phyloP scores from a whole-genome alignment of 1,140 invertebrate species.

The Myzus persicae region DNA sequence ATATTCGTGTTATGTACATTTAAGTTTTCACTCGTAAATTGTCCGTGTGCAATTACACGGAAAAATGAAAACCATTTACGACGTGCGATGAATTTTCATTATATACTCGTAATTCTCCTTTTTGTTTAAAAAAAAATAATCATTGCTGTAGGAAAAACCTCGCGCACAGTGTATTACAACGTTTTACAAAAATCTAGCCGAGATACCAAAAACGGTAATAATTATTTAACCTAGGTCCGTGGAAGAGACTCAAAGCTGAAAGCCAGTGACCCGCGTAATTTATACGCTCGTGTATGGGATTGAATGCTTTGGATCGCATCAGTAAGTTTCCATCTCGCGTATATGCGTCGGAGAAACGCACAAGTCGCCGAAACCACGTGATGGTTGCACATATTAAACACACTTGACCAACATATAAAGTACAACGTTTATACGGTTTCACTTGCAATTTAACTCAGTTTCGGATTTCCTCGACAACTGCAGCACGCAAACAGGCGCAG shows the following conservation, averaged over 20 bases:
- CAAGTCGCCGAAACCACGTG: background rate
- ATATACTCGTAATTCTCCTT: background rate
- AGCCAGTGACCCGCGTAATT: background rate
- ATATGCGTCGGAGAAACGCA: background rate
- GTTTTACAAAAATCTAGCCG: background rate
- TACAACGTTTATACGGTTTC: slow-evolving; percentile 1
- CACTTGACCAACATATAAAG: slow-evolving; percentile 17
- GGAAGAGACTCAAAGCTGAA: background rate
- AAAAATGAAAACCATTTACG: background rate
- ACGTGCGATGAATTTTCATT: background rate
- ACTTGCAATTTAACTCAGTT: slow-evolving; percentile 3
- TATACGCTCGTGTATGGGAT: background rate
- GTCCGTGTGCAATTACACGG: background rate
- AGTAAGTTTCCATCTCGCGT: background rate
- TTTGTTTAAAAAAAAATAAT: background rate
- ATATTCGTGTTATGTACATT: background rate
- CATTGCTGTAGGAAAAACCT: background rate
- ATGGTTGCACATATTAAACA: slow-evolving; percentile 14
- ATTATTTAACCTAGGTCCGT: background rate
- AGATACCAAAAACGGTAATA: background rate
- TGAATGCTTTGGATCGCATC: slow-evolving; percentile 3
- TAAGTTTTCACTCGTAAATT: background rate
- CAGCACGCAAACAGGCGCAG: background rate
- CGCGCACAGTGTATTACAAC: background rate
- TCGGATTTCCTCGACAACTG: background rate